Evolutionary conservation across 1,140 invertebrate genomes (phyloP), one percentile per base, ranked within the genome.

Genomic region (Sitophilus oryzae): DNA sequence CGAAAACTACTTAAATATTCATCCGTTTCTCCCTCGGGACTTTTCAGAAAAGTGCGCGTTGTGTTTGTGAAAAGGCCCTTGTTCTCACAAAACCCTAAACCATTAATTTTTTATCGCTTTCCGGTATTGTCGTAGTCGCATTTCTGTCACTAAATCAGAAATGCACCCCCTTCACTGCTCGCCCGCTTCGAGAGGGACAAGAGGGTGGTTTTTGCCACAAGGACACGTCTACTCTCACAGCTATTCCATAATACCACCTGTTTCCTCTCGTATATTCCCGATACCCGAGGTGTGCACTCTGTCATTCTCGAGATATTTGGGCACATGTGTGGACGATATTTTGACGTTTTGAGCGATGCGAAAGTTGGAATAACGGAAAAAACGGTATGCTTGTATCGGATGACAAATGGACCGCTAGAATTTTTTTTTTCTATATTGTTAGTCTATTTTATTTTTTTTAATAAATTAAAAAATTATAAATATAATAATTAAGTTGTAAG

Each of bases 91-190:
- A 48, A 47, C 45, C 52, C 43, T n/a, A 42, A 55, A 19, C 36
- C 45, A 55, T 55, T 25, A 55, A 55, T 55, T 55, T 55, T 55
- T 55, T 55, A 55, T 55, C 52, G 21, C 44, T 55, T 55, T 55
- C 45, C 36, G 35, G 43, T 55, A 55, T 47, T 48, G 45, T 48
- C 43, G 20, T 34, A 45, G 45, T 48, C 43, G 20, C 43, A 45
- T 36, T 45, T 45, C 40, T 50, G 35, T 50, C 47, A 41, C 20
- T 42, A 35, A 53, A 53, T 53, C 42, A 45, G 34, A 34, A 53
- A 46, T 45, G 51, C 52, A 42, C 52, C 52, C 52, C 41, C 52
- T 41, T 45, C 43, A 20, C 23, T 36, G 42, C 41, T 23, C 37
- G n/a, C 1, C 8, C 36, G 18, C 21, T 25, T 41, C 37, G 19